These are phyloP conservation scores for Pseudeuparius sepicola DNA, from an alignment of 2,888 invertebrate genomes.

Conservation along the genomic window DNA sequence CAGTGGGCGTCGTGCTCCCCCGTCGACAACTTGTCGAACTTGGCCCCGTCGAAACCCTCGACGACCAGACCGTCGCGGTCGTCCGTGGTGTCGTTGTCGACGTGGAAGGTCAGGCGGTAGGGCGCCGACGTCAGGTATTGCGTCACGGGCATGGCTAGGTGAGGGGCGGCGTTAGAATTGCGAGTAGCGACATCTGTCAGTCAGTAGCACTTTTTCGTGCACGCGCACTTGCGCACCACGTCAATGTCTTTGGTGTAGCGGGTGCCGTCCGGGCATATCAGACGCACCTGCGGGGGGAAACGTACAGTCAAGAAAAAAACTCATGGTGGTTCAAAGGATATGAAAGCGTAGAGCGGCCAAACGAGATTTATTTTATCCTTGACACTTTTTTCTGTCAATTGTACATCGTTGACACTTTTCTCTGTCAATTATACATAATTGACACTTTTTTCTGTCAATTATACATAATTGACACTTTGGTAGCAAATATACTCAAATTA, in stretches of 20 bases:
- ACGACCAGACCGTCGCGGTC: conserved; percentile 34
- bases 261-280: conserved; percentile 86
- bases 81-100: conserved; percentile 30
- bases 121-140: conserved; percentile 20
- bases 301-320: too few relatives aligned
- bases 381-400: too few relatives aligned
- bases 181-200: conserved; percentile 52
- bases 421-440: too few relatives aligned
- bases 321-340: conserved; percentile 2
- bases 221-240: conserved; percentile 93
- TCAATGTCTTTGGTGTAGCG: conserved; percentile 94
- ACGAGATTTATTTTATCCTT: too few relatives aligned
- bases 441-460: too few relatives aligned
- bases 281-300: conserved; percentile 68
- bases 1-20: conserved; percentile 34
- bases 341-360: too few relatives aligned
- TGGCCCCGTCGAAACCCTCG: conserved; percentile 31
- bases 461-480: neutral
- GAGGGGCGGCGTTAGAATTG: conserved; percentile 35
- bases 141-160: conserved; percentile 3
- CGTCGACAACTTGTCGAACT: conserved; percentile 16
- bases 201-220: conserved; percentile 84
- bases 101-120: conserved; percentile 36
- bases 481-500: too few relatives aligned
- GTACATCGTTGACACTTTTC: too few relatives aligned